Evolutionary conservation across 2,797 vertebrate genomes (phyloP).

Genomic region (Rhinoraja longicauda): DNA sequence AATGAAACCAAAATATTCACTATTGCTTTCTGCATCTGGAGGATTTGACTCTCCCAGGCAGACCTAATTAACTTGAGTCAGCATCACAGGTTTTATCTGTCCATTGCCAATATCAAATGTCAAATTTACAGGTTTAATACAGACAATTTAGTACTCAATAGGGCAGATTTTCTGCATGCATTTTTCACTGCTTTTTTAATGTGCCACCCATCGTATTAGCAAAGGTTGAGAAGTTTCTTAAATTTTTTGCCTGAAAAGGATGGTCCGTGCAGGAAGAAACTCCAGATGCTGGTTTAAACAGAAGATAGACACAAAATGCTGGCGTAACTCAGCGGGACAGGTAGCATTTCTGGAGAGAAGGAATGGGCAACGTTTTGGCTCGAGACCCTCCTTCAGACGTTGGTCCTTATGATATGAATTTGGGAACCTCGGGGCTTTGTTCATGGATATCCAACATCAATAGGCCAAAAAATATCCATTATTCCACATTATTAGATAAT

Average conservation of each 20-base stretch:
- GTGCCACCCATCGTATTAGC: too few relatives aligned
- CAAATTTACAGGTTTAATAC: not conserved
- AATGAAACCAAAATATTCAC: not conserved
- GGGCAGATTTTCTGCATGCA: not conserved
- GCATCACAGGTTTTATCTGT: too few relatives aligned
- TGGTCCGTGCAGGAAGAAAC: not conserved
- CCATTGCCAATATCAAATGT: too few relatives aligned
- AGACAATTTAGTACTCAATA: not conserved
- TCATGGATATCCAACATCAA: not conserved
- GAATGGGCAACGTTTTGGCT: too few relatives aligned
- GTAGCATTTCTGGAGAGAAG: too few relatives aligned
- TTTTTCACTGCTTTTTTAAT: not conserved
- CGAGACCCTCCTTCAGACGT: too few relatives aligned
- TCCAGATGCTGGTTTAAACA: too few relatives aligned
- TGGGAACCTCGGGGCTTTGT: not conserved
- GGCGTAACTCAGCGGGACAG: too few relatives aligned
- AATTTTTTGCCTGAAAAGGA: not conserved
- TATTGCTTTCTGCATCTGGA: not conserved
- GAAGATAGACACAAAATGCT: too few relatives aligned
- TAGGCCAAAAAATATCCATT: not conserved
- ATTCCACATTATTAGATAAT: not conserved
- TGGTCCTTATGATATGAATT: not conserved
- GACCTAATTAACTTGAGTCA: not conserved
- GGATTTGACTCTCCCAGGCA: not conserved
- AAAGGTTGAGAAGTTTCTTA: not conserved